A percentile compares a stretch with the other conserved stretches of the same genome.
phyloP scores from a whole-genome alignment of 1,140 invertebrate genomes.

The Agraylea sexmaculata region DNA sequence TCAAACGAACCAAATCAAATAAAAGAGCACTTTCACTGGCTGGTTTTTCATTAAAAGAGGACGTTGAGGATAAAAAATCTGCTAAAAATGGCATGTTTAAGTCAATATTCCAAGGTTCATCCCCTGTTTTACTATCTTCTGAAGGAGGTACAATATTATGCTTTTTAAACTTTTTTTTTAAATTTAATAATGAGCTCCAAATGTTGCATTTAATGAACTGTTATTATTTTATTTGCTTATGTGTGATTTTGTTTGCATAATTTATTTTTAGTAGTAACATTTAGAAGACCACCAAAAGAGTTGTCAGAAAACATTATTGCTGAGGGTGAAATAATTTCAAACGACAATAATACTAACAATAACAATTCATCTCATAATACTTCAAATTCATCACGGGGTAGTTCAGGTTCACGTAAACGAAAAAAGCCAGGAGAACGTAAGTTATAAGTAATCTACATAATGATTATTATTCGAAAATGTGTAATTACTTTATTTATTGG shows the following conservation, averaged over 20 bases:
- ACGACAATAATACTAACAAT: slow-evolving; percentile 19
- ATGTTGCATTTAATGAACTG: slow-evolving; percentile 2
- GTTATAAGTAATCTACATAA: slow-evolving; percentile 21
- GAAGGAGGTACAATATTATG: slow-evolving; percentile 34
- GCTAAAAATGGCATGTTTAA: slow-evolving; percentile 28
- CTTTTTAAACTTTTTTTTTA: slow-evolving; percentile 2
- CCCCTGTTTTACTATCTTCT: slow-evolving; percentile 35
- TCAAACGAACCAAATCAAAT: slow-evolving; percentile 24
- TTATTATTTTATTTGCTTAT: slow-evolving; percentile 10
- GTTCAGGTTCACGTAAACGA: slow-evolving; percentile 49
- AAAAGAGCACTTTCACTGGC: slow-evolving; percentile 34
- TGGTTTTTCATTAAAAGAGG: slow-evolving; percentile 24
- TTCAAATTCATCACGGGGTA: slow-evolving; percentile 23
- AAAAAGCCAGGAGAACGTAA: slow-evolving; percentile 65
- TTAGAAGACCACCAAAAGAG: slow-evolving; percentile 33
- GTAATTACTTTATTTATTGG: slow-evolving; percentile 9
- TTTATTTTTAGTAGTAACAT: slow-evolving; percentile 35
- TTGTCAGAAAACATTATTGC: slow-evolving; percentile 27
- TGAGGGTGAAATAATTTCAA: slow-evolving; percentile 8
- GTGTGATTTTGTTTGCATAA: slow-evolving; percentile 10
- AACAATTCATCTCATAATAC: slow-evolving; percentile 25
- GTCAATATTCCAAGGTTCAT: slow-evolving; percentile 35
- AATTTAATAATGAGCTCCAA: not conserved
- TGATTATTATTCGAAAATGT: not conserved
- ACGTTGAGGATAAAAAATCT: slow-evolving; percentile 24